Evolutionary conservation across 2,888 invertebrate genomes (phyloP), one percentile per base, ranked within the genome.

Genomic region (Sminthurinus aureus): DNA sequence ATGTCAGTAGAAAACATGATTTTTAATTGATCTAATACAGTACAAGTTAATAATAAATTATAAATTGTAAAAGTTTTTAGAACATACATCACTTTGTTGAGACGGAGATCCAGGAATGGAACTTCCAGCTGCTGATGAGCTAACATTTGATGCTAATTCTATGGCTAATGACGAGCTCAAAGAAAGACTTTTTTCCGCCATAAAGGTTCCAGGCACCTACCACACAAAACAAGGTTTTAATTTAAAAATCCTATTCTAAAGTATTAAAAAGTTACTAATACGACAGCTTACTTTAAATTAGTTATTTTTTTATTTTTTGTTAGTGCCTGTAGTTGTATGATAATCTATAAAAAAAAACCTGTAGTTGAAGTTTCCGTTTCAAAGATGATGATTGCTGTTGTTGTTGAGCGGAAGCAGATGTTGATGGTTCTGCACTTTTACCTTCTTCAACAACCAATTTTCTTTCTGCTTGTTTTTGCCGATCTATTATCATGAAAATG

Each of bases 401-500:
- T 38, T 38, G 38, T 38, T 38, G 38, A 38, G 38, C 1, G 38
- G 38, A 4, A 38, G 38, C 38, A 38, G 38, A 38, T 38, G 38
- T 38, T 38, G 38, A 38, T 38, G 38, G 38, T 38, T 38, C 66
- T 58, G 38, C 6, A 22, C 24, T 26, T 24, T 64, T 20, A 83
- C 88, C 87, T 89, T 95, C 94, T 90, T 95, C 95, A 87, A 38
- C 6, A 38, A 93, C 91, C 84, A 93, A 91, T 90, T 93, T 94
- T 91, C 94, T 93, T 91, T 95, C 95, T 89, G 95, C 95, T 85
- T 95, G 95, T 90, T 95, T 94, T 91, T 95, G 95, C 52, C 94
- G 94, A 92, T 96, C 96, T 96, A 91, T 9, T 88, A 66, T 76
- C 24, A 77, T 51, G 38, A 67, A 88, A 84, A 89, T 15, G 38